These are phyloP conservation scores for Tenthredo scrophulariae DNA, from an alignment of 2,888 invertebrate species.

Conservation along the genomic window DNA sequence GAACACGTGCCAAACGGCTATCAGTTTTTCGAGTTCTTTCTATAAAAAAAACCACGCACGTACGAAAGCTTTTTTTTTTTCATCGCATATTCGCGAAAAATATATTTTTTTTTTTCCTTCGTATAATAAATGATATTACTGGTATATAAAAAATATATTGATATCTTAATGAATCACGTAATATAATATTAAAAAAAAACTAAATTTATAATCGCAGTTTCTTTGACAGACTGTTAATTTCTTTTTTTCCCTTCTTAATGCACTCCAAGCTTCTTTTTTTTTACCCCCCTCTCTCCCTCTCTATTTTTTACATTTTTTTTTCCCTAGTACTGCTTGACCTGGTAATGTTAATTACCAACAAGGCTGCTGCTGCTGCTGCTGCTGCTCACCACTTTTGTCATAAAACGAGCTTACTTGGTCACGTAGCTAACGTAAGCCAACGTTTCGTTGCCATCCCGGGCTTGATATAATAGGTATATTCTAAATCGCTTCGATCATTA, in stretches of 20 bases:
- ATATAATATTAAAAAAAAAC: too few species aligned
- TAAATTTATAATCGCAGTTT: too few species aligned
- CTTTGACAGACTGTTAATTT: background rate
- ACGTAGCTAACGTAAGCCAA: constrained; percentile 32
- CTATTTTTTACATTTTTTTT: background rate
- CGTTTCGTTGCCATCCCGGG: background rate
- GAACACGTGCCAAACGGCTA: background rate
- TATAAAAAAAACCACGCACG: background rate
- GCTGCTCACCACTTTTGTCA: constrained; percentile 31
- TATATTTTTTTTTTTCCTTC: background rate
- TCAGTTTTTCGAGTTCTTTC: background rate
- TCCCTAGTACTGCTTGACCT: constrained; percentile 44
- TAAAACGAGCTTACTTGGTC: constrained; percentile 51
- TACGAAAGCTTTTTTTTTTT: background rate
- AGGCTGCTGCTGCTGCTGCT: constrained; percentile 18
- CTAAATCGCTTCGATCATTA: background rate
- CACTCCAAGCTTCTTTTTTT: background rate
- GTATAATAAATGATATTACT: too few species aligned
- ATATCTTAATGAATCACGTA: too few species aligned
- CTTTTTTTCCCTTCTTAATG: background rate
- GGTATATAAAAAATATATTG: too few species aligned
- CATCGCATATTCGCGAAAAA: background rate
- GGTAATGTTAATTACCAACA: constrained; percentile 52
- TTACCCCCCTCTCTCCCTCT: background rate
- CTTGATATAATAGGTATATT: background rate